Evolutionary conservation across 2,797 vertebrate species (phyloP).

Genomic region (Sciaenops ocellatus): DNA sequence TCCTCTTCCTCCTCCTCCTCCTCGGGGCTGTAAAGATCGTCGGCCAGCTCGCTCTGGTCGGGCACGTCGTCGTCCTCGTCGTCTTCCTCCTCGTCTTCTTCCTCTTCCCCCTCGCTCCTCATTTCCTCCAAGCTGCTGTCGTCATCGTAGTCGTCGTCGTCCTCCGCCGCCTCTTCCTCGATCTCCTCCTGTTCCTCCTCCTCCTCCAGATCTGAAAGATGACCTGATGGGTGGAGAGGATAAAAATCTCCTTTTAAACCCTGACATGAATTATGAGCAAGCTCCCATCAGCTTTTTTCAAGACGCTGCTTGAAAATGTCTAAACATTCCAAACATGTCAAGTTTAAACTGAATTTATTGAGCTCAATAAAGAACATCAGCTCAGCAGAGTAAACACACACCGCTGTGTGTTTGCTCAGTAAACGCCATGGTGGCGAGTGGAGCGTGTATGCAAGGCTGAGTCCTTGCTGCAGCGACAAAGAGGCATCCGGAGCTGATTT

Average conservation of each 20-base stretch:
- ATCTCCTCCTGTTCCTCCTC: constrained; percentile 67
- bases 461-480: too few relatives aligned
- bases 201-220: constrained; percentile 56
- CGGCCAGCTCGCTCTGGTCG: constrained; percentile 47
- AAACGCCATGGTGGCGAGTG: too few relatives aligned
- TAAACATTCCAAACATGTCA: too few relatives aligned
- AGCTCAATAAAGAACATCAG: too few relatives aligned
- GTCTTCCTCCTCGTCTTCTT: constrained; percentile 70
- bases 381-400: too few relatives aligned
- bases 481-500: not conserved
- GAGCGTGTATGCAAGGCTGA: too few relatives aligned
- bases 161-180: constrained; percentile 50
- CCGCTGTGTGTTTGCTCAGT: too few relatives aligned
- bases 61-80: constrained; percentile 58
- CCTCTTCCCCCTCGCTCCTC: constrained; percentile 77
- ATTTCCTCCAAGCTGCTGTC: constrained; percentile 79
- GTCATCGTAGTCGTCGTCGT: constrained; percentile 66
- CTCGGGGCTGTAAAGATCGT: constrained; percentile 70
- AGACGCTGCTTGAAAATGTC: too few relatives aligned
- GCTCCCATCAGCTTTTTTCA: too few relatives aligned
- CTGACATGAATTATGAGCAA: not conserved
- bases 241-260: not conserved
- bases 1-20: constrained; percentile 72
- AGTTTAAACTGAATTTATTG: too few relatives aligned
- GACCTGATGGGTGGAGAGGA: constrained; percentile 42